Evolutionary conservation across 2,113 vertebrate genomes (phyloP).

Genomic region (Labeo catla): DNA sequence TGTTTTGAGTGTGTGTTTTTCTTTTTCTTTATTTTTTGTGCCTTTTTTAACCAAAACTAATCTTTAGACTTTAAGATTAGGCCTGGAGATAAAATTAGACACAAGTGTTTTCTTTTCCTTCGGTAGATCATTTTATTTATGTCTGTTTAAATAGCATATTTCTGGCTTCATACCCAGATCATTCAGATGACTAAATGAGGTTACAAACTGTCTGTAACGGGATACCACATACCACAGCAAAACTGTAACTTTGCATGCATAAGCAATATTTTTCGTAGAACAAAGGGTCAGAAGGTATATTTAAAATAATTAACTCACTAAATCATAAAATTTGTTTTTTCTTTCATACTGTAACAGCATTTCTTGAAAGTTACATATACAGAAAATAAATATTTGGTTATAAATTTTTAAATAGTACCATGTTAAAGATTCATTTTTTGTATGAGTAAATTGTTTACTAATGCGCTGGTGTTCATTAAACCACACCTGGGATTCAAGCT

Average conservation of each 20-base stretch:
- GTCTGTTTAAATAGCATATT: background rate
- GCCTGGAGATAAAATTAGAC: background rate
- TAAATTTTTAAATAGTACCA: background rate
- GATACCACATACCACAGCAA: slow-evolving; percentile 1
- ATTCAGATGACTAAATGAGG: background rate
- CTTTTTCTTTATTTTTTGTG: background rate
- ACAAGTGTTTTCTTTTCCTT: background rate
- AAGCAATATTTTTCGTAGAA: background rate
- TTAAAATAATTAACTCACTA: slow-evolving; percentile 18
- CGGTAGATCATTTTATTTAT: background rate
- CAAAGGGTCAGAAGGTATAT: background rate
- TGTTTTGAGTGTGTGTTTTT: too few relatives aligned
- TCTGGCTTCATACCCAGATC: background rate
- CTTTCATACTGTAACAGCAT: background rate
- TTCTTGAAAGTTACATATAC: background rate
- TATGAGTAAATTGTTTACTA: background rate
- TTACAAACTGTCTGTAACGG: background rate
- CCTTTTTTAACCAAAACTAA: background rate
- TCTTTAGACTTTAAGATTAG: too few relatives aligned
- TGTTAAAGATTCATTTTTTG: background rate
- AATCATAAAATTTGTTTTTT: background rate
- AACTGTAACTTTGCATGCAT: background rate
- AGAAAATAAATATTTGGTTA: slow-evolving; percentile 1
- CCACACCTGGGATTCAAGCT: background rate
- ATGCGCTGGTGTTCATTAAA: background rate